phyloP scores from a whole-genome alignment of 2,797 vertebrate genomes.

The Mormyrus hasselquistii region DNA sequence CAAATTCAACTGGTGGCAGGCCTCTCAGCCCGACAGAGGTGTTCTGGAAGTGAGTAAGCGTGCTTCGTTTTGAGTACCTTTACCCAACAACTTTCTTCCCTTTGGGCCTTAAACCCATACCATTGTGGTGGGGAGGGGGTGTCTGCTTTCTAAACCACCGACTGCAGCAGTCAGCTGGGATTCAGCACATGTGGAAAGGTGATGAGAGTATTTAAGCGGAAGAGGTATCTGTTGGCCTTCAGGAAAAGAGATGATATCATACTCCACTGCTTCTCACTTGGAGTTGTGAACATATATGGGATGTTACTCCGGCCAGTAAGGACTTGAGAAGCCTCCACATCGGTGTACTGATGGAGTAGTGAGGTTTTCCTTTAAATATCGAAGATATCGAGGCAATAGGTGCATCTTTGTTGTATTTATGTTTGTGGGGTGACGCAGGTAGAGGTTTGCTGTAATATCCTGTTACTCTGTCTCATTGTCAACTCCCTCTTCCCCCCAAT shows the following conservation, averaged over 20 bases:
- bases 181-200: not conserved
- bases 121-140: not conserved
- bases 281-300: not conserved
- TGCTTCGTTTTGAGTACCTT: not conserved
- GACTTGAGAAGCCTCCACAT: not conserved
- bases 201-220: not conserved
- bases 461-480: not conserved
- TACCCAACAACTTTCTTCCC: not conserved
- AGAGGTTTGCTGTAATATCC: not conserved
- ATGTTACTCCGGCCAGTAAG: not conserved
- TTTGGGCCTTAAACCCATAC: not conserved
- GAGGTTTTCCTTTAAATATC: not conserved
- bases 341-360: not conserved
- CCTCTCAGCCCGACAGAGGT: slow-evolving; percentile 62
- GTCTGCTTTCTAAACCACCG: not conserved
- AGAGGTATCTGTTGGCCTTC: not conserved
- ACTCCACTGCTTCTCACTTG: not conserved
- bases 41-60: slow-evolving; percentile 75
- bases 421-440: not conserved
- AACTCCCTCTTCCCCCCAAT: not conserved
- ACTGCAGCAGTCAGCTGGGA: not conserved
- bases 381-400: not conserved
- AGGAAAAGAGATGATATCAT: not conserved
- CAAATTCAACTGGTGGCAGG: slow-evolving; percentile 36
- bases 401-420: not conserved